phyloP scores from a whole-genome alignment of 1,140 invertebrate genomes.

The Drosophila varians region DNA sequence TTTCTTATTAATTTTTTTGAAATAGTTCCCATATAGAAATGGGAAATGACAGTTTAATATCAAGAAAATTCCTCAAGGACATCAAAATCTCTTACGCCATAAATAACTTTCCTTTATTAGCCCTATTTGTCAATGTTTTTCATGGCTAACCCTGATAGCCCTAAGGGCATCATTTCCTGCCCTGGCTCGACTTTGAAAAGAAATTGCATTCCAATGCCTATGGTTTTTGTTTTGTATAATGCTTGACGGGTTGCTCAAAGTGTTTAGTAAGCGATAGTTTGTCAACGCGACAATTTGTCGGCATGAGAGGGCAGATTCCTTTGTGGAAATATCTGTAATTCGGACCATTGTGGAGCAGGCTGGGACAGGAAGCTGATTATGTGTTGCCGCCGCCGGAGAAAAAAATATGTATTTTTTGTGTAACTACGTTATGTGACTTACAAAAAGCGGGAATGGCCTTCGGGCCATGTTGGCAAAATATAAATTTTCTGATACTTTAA shows the following conservation, averaged over 20 bases:
- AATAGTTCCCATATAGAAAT: not conserved
- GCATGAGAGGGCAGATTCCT: conserved; percentile 61
- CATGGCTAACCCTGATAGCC: not conserved
- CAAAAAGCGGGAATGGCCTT: conserved; percentile 1
- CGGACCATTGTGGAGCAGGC: conserved; percentile 12
- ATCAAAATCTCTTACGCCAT: not conserved
- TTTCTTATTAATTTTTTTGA: no score
- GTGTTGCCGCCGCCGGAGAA: not conserved
- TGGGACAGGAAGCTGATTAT: conserved; percentile 60
- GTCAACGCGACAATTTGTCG: conserved; percentile 60
- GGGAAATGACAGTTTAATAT: not conserved
- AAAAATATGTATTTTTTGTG: conserved; percentile 44
- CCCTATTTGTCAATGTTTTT: not conserved
- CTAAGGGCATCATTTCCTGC: not conserved
- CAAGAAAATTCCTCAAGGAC: not conserved
- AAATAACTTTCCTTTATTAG: not conserved
- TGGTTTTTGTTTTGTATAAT: not conserved
- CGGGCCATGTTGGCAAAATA: conserved; percentile 11
- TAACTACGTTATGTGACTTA: conserved; percentile 46
- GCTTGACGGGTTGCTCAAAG: conserved; percentile 45
- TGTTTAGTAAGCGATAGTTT: conserved; percentile 55
- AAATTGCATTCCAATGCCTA: not conserved
- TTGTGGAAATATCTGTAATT: conserved; percentile 9
- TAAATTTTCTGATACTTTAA: conserved; percentile 59
- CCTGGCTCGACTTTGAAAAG: not conserved